Evolutionary conservation across 2,888 invertebrate species (phyloP), one percentile per base, ranked within the genome.

Genomic region (Heterodera filipjevi): DNA sequence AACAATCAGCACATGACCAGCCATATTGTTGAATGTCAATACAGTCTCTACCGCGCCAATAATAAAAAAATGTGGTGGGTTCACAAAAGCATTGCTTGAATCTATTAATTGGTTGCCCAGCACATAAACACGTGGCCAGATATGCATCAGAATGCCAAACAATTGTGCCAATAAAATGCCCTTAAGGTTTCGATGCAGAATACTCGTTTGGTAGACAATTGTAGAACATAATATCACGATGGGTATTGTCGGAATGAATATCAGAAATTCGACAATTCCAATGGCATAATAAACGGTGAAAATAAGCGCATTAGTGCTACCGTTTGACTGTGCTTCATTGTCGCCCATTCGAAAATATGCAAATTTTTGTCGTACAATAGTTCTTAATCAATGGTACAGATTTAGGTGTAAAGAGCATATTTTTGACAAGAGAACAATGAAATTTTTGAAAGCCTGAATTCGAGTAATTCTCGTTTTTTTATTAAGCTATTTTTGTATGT

Each of bases 141-240:
- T 8, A 22, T 10, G 6, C 59, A 59, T 27, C n/a, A 59, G 10
- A 27, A n/a, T 59, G 59, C 59, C n/a, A 59, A 27, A n/a, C n/a
- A 59, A 46, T 46, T 73, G 73, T 12, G 35, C 2, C n/a, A 73
- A n/a, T 8, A 73, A 14, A 33, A 73, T 59, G 53, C 46, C 30
- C 39, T 33, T 59, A 19, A 73, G 39, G 46, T 73, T 73, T 46
- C 22, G 22, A 46, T 73, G 73, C 64, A 73, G 64, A 33, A 73
- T 73, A 6, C 30, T 32, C n/a, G 73, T 22, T 46, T 32, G 22
- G 33, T 33, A 53, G 22, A 73, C 33, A n/a, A 73, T 39, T 33
- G 46, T n/a, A 2, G 44, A 73, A 27, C 53, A 33, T n/a, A 35
- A 73, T 35, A 46, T n/a, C n/a, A 73, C 22, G 22, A 73, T 3